Percentiles rank a stretch among this genome's conserved stretches.
phyloP scores from a whole-genome alignment of 2,888 invertebrate genomes.

The Rhagophthalmus giganteus region DNA sequence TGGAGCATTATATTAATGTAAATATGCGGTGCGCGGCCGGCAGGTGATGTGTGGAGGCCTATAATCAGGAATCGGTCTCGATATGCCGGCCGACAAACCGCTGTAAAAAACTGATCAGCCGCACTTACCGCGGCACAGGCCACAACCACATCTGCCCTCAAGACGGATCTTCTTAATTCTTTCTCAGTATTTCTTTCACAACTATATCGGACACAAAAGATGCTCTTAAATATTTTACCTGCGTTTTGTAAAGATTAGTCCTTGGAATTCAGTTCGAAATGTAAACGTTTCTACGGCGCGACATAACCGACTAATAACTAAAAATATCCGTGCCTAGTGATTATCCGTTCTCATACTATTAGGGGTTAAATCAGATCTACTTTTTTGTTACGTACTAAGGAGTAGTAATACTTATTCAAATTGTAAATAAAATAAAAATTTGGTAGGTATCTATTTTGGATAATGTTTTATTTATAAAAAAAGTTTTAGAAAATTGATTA shows the following conservation, averaged over 20 bases:
- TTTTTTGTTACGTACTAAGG: background rate
- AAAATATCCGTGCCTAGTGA: conserved; percentile 14
- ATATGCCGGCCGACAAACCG: conserved; percentile 46
- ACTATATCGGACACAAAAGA: conserved; percentile 42
- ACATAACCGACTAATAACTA: conserved; percentile 16
- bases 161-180: conserved; percentile 38
- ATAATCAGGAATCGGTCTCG: conserved; percentile 47
- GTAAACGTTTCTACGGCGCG: conserved; percentile 25
- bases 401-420: too few relatives aligned
- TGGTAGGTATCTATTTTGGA: too few relatives aligned
- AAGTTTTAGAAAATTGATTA: too few relatives aligned
- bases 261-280: conserved; percentile 35
- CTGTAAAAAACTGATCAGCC: conserved; percentile 42
- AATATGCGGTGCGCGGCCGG: conserved; percentile 31
- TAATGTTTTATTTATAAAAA: too few relatives aligned
- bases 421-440: too few relatives aligned
- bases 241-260: conserved; percentile 40
- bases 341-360: conserved; percentile 1
- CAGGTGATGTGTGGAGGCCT: conserved; percentile 38
- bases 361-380: background rate
- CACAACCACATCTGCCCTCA: conserved; percentile 38
- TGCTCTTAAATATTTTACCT: conserved; percentile 45
- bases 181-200: conserved; percentile 40
- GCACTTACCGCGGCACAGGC: conserved; percentile 40
- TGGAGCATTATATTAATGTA: conserved; percentile 30